Evolutionary conservation across 2,113 vertebrate species (phyloP), one percentile per base, ranked within the genome.

Genomic region (Anoplopoma fimbria): DNA sequence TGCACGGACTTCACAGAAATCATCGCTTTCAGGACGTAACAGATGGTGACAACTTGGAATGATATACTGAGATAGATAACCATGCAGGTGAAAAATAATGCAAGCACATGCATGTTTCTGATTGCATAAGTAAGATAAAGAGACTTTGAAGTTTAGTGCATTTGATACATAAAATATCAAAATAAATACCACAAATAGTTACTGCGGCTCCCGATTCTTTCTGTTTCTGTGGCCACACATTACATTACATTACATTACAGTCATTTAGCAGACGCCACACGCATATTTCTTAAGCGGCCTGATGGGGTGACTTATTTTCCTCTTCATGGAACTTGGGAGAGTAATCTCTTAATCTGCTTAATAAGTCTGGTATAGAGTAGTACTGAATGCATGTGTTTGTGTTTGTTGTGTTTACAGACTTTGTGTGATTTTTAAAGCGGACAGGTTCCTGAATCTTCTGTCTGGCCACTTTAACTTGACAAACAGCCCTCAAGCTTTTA

Each of bases 321-420:
- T 89, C 89, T 81, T 89, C 69, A 38, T 89, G 82, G 75, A 92
- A 90, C 29, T 88, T 86, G 45, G 75, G 5, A 78, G 79, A 86
- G 75, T 93, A 94, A 95, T 93, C 93, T 93, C 79, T 93, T 93
- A 93, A 93, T 93, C 93, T 92, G 49, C 86, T 94, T 93, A 93
- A 91, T 92, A 85, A 91, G 88, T 91, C 91, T 92, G 92, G 92
- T 87, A 82, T 91, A 29, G 79, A 60, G 81, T 67, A 9, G 69
- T 70, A 23, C 72, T 42, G 51, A 33, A 1, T 68, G 58, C 38
- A 45, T 33, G 51, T 76, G 45, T 33, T 40, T 76, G 45, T 68
- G 57, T 74, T 58, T 79, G 69, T 78, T 51, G 14, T 82, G 45
- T 76, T 85, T 84, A 81, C 75, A 60, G 79, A 61, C 55, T 53